Percentiles rank a stretch among this genome's conserved stretches.
These are phyloP conservation scores for Cheumatopsyche charites DNA, from an alignment of 1,140 invertebrate species.

Conservation along the genomic window DNA sequence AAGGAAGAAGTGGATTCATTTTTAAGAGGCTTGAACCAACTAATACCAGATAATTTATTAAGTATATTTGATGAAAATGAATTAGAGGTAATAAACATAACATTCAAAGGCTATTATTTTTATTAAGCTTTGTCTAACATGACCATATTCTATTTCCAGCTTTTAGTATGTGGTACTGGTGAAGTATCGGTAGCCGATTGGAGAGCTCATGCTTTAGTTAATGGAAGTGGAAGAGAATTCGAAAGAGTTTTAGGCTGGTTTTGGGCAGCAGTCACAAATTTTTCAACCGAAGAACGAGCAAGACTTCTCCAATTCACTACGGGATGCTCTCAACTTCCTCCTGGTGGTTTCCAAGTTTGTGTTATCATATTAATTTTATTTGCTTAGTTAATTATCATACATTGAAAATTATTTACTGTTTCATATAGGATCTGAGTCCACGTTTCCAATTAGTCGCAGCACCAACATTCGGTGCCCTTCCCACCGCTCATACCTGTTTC, in stretches of 20 bases:
- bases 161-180: slow-evolving; percentile 91
- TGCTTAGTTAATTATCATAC: slow-evolving; percentile 2
- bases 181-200: slow-evolving; percentile 91
- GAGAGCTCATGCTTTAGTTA: slow-evolving; percentile 84
- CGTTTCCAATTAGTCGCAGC: slow-evolving; percentile 90
- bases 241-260: slow-evolving; percentile 89
- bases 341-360: slow-evolving; percentile 76
- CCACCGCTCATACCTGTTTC: slow-evolving; percentile 94
- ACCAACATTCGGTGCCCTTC: slow-evolving; percentile 86
- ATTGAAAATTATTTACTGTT: neutral
- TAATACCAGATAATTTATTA: slow-evolving; percentile 90
- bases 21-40: slow-evolving; percentile 85
- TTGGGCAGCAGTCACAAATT: slow-evolving; percentile 91
- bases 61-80: slow-evolving; percentile 97
- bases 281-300: slow-evolving; percentile 93
- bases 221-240: slow-evolving; percentile 83
- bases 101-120: no score
- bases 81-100: slow-evolving; percentile 91
- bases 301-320: slow-evolving; percentile 94
- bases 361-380: slow-evolving; percentile 7
- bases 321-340: slow-evolving; percentile 88
- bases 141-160: slow-evolving; percentile 60
- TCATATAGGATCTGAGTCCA: slow-evolving; percentile 77
- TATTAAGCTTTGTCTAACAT: no score
- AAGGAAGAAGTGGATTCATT: slow-evolving; percentile 88